Base-by-base conservation (phyloP, 2,888 invertebrate genomes). In the Anthrax anthrax region DNA sequence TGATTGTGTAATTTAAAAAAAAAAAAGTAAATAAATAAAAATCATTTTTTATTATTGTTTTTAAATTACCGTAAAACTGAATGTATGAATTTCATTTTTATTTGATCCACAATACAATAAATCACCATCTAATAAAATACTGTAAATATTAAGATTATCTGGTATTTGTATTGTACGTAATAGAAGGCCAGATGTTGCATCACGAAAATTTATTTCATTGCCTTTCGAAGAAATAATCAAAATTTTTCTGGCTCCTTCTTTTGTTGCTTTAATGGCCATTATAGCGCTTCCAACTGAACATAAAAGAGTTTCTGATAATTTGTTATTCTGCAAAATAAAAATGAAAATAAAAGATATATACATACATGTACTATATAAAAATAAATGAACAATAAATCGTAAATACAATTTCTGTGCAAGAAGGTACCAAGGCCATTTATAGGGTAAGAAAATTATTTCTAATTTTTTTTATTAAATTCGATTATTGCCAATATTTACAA, bases 51-150 rank as follows among this genome's bases (percentile, higher is more conserved):
- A n/a, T n/a, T n/a, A n/a, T n/a, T n/a, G n/a, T n/a, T n/a, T n/a
- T n/a, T n/a, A n/a, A n/a, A 78, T 76, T 58, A 85, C 86, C 55
- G 76, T 71, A 67, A 84, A 85, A 64, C 82, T 80, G 60, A 79
- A 81, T n/a, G 80, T 78, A 49, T 79, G 74, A 60, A 86, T 79
- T 56, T 79, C 77, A 51, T 78, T 76, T 52, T 74, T 77, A 57
- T 80, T 81, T 1, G 85, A 84, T 8, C 85, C 85, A 56, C 84
- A 85, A 62, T 78, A 85, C n/a, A 86, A 73, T 50, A 77, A 72
- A 46, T 77, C 78, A 36, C 77, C 74, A 55, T 80, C 74, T 53
- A 78, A 73, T n/a, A 82, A 66, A 46, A 85, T 61, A 9, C 81
- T 79, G 58, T 84, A 85, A 1, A 84, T 80, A 0, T 83, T 81